A percentile compares a stretch with the other conserved stretches of the same genome.
These are phyloP conservation scores for Uloborus diversus DNA, from an alignment of 1,140 invertebrate genomes.

Conservation along the genomic window DNA sequence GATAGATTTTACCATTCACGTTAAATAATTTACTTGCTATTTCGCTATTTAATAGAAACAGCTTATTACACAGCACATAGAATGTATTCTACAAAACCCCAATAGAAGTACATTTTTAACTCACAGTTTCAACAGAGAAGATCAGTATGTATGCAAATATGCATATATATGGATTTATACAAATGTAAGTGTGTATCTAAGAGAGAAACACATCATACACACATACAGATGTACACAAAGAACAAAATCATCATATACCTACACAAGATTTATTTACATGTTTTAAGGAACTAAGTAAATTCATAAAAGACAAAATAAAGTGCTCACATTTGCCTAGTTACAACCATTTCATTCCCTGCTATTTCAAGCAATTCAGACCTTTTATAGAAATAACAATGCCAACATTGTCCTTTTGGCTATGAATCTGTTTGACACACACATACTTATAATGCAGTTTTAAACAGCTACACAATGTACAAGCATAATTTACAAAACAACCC, in stretches of 20 bases:
- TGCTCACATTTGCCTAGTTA: constrained; percentile 16
- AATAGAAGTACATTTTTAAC: constrained; percentile 7
- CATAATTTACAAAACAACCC: constrained; percentile 25
- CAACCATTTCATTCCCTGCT: neutral
- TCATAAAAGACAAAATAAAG: constrained; percentile 29
- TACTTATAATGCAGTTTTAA: neutral
- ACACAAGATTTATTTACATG: constrained; percentile 27
- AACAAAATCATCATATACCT: constrained; percentile 30
- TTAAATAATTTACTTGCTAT: constrained; percentile 32
- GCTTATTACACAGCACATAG: constrained; percentile 1
- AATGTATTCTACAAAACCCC: constrained; percentile 20
- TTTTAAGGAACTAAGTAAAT: constrained; percentile 43
- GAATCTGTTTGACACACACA: neutral
- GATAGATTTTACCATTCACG: constrained; percentile 39
- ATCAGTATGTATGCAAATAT: neutral
- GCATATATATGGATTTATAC: neutral
- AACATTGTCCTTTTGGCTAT: constrained; percentile 19
- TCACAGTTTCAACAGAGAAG: constrained; percentile 24
- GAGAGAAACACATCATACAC: neutral
- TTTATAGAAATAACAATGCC: constrained; percentile 18
- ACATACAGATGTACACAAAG: constrained; percentile 33
- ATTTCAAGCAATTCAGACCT: neutral
- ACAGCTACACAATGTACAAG: constrained; percentile 38
- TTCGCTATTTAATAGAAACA: constrained; percentile 17
- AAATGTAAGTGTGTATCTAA: neutral